These are phyloP conservation scores for Holothuria glaberrima DNA, from an alignment of 35 echinoderm and acorn worm species.

Conservation along the genomic window DNA sequence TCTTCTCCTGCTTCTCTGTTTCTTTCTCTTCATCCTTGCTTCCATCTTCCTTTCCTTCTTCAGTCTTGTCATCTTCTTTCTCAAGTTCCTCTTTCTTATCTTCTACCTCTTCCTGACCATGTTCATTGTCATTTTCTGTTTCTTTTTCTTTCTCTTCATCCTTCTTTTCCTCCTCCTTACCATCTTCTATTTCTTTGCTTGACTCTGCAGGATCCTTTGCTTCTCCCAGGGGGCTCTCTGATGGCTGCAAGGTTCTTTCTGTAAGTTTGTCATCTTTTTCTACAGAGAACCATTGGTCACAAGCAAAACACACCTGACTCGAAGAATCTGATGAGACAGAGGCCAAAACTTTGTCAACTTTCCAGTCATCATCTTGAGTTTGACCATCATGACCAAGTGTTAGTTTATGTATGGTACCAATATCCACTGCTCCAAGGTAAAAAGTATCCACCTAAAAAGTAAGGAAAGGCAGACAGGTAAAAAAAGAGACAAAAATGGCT, in stretches of 20 bases:
- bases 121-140: background rate
- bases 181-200: background rate
- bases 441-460: slow-evolving; percentile 74
- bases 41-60: background rate
- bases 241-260: slow-evolving; percentile 31
- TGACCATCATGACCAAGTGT: slow-evolving; percentile 80
- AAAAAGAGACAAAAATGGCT: background rate
- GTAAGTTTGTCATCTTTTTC: slow-evolving; percentile 25
- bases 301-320: background rate
- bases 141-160: background rate
- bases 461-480: background rate
- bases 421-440: slow-evolving; percentile 83
- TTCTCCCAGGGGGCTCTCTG: background rate
- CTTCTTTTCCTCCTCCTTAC: background rate
- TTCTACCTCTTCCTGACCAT: background rate
- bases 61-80: background rate
- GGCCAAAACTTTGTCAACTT: slow-evolving; percentile 10
- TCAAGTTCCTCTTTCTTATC: background rate
- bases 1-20: slow-evolving; percentile 7
- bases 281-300: slow-evolving; percentile 16
- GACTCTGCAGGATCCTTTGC: background rate
- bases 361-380: slow-evolving; percentile 4
- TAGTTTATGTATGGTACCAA: slow-evolving; percentile 73
- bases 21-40: background rate
- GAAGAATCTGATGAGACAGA: background rate